Evolutionary conservation across 1,140 invertebrate genomes (phyloP).

Genomic region (Spodoptera litura): DNA sequence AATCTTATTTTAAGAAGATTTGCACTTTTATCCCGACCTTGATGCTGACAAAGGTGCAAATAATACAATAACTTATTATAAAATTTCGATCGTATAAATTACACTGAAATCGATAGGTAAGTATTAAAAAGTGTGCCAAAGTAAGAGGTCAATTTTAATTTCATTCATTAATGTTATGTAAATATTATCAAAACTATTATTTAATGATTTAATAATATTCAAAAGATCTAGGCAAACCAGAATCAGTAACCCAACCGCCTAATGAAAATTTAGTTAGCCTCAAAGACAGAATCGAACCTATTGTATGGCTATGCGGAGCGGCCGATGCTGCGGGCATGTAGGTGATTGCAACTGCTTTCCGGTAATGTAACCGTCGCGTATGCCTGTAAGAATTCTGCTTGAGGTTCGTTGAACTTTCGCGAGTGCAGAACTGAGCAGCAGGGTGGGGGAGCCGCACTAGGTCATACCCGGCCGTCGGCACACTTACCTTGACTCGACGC

Average conservation of each 20-base stretch:
- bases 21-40: too few relatives aligned
- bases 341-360: conserved; percentile 81
- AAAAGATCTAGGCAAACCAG: conserved; percentile 25
- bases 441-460: conserved; percentile 79
- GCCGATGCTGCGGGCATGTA: conserved; percentile 61
- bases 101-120: too few relatives aligned
- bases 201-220: conserved; percentile 38
- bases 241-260: not conserved
- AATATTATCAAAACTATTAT: conserved; percentile 29
- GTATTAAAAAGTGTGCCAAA: too few relatives aligned
- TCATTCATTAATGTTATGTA: not conserved
- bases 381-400: conserved; percentile 83
- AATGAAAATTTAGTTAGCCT: conserved; percentile 21
- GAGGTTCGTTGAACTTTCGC: conserved; percentile 84
- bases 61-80: too few relatives aligned
- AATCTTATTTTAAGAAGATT: too few relatives aligned
- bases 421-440: conserved; percentile 79
- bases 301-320: conserved; percentile 33
- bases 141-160: too few relatives aligned
- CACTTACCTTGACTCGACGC: conserved; percentile 84
- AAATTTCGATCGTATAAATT: too few relatives aligned
- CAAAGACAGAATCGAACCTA: conserved; percentile 10
- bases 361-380: conserved; percentile 83
- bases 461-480: conserved; percentile 82
- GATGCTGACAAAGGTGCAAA: too few relatives aligned